Evolutionary conservation across 2,797 vertebrate species (phyloP).

Genomic region (Melanotaenia trifasciata): DNA sequence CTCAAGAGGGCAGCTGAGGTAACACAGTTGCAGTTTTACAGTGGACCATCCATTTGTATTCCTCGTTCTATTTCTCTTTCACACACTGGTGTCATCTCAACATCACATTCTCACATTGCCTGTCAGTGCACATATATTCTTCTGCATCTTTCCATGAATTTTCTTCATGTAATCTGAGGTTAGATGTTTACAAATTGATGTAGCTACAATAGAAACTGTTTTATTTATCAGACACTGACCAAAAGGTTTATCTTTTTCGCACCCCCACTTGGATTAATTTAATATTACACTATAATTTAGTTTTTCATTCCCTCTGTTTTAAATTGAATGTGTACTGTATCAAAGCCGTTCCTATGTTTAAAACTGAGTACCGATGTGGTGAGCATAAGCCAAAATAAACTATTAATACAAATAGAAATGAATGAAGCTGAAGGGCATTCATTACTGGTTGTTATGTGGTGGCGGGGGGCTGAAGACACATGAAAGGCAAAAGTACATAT

Average conservation of each 20-base stretch:
- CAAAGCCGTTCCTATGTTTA: neutral
- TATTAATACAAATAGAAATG: neutral
- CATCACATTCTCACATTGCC: slow-evolving; percentile 1
- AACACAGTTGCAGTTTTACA: slow-evolving; percentile 3
- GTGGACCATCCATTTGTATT: slow-evolving; percentile 6
- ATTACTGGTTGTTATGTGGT: neutral
- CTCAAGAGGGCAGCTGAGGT: slow-evolving; percentile 3
- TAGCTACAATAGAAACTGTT: neutral
- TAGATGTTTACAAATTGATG: slow-evolving; percentile 1
- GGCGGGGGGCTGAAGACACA: neutral
- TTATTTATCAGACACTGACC: neutral
- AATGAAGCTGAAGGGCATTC: neutral
- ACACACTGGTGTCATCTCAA: slow-evolving; percentile 17
- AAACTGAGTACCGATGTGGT: neutral
- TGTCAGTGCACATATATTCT: neutral
- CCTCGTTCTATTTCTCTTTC: slow-evolving; percentile 13
- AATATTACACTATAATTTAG: neutral
- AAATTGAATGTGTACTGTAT: neutral
- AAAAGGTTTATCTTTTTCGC: neutral
- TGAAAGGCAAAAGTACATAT: neutral
- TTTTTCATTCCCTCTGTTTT: neutral
- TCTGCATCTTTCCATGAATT: slow-evolving; percentile 3
- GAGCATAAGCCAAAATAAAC: neutral
- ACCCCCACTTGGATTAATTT: neutral
- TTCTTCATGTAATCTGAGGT: slow-evolving; percentile 3